Conservation (phyloP, 1,140 invertebrate genomes). For the silkworm (Bombyx mori) region DNA sequence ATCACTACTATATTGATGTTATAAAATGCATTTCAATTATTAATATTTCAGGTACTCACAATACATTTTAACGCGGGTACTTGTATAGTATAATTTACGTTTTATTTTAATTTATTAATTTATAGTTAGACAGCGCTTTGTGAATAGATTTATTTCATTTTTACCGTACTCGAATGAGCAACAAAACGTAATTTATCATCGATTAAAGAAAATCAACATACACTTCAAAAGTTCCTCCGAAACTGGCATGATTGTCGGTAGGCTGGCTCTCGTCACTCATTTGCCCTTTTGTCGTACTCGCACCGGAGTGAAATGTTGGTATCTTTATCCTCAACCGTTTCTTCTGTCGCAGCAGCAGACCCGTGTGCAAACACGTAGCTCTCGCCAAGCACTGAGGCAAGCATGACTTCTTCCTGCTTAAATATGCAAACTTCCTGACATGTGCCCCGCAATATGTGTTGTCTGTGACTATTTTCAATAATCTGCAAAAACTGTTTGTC, state of each 20-base stretch:
- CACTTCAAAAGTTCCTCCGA: slow-evolving; percentile 42
- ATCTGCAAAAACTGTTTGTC: slow-evolving; percentile 62
- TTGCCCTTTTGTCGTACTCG: slow-evolving; percentile 24
- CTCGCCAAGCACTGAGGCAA: slow-evolving; percentile 20
- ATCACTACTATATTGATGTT: background rate
- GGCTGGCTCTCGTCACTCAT: slow-evolving; percentile 45
- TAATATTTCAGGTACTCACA: too few relatives aligned
- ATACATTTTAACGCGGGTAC: too few relatives aligned
- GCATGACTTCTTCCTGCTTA: slow-evolving; percentile 45
- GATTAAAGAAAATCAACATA: slow-evolving; percentile 21
- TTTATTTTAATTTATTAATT: too few relatives aligned
- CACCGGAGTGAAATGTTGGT: slow-evolving; percentile 27
- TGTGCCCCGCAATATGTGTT: slow-evolving; percentile 15
- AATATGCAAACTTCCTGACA: slow-evolving; percentile 38
- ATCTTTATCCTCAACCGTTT: slow-evolving; percentile 28
- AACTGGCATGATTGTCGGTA: slow-evolving; percentile 29
- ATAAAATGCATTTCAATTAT: too few relatives aligned
- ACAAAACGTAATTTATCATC: too few relatives aligned
- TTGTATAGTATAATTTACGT: too few relatives aligned
- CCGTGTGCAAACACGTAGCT: slow-evolving; percentile 19
- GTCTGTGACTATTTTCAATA: slow-evolving; percentile 26
- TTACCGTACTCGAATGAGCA: too few relatives aligned
- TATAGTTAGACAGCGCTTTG: too few relatives aligned
- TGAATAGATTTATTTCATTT: too few relatives aligned
- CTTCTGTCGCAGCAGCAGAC: slow-evolving; percentile 29